phyloP scores from a whole-genome alignment of 2,797 vertebrate species.

The Pseudochromis fuscus region DNA sequence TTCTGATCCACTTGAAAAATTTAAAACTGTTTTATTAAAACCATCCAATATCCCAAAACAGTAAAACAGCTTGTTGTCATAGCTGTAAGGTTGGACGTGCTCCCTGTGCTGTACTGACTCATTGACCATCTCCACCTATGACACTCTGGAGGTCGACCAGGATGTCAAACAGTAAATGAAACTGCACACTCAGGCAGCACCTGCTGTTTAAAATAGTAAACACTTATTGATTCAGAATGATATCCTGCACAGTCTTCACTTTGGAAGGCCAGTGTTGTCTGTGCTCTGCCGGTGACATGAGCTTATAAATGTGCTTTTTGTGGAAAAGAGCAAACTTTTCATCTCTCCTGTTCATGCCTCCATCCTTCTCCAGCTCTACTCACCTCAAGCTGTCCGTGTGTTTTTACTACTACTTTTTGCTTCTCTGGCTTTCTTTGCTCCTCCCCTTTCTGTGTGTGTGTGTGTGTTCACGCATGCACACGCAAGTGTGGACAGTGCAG shows the following conservation, averaged over 20 bases:
- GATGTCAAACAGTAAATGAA: slow-evolving; percentile 45
- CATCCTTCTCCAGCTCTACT: slow-evolving; percentile 17
- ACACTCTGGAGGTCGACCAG: slow-evolving; percentile 36
- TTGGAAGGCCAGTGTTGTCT: not conserved
- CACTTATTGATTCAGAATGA: slow-evolving; percentile 43
- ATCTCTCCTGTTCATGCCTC: not conserved
- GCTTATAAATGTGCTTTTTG: not conserved
- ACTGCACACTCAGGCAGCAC: slow-evolving; percentile 39
- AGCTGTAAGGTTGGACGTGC: not conserved
- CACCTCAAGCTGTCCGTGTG: slow-evolving; percentile 14
- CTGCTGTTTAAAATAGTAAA: slow-evolving; percentile 32
- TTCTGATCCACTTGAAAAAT: too few relatives aligned
- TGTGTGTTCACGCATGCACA: slow-evolving; percentile 22
- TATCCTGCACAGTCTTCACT: slow-evolving; percentile 2
- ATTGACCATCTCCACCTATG: slow-evolving; percentile 21
- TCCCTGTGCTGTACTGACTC: slow-evolving; percentile 21
- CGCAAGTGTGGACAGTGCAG: slow-evolving; percentile 65
- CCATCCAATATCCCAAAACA: too few relatives aligned
- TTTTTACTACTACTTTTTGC: slow-evolving; percentile 34
- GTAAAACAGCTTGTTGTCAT: not conserved
- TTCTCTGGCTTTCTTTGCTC: slow-evolving; percentile 61
- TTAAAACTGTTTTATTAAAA: too few relatives aligned
- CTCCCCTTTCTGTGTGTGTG: slow-evolving; percentile 54
- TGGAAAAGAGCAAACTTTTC: not conserved
- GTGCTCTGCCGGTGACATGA: not conserved